These are phyloP conservation scores for Pipra filicauda DNA, from an alignment of 2,113 vertebrate genomes.

Conservation along the genomic window DNA sequence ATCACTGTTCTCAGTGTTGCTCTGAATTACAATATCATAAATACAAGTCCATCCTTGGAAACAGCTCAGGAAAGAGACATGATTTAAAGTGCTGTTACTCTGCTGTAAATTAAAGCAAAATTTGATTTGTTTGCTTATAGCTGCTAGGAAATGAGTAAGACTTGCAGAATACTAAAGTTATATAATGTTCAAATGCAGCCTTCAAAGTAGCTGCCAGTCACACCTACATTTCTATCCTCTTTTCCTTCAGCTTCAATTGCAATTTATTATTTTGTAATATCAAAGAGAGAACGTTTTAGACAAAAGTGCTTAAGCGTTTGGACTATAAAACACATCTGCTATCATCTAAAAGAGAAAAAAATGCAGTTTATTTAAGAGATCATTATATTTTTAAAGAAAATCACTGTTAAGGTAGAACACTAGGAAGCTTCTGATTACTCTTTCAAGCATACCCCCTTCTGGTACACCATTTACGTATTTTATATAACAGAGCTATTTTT, in stretches of 20 bases:
- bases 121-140: not conserved
- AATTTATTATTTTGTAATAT: not conserved
- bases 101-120: not conserved
- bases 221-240: not conserved
- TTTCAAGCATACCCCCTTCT: not conserved
- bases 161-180: not conserved
- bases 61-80: not conserved
- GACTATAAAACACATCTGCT: not conserved
- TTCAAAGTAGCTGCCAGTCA: not conserved
- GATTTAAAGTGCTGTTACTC: not conserved
- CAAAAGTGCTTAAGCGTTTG: not conserved
- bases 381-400: not conserved
- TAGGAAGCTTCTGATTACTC: not conserved
- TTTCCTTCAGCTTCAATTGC: not conserved
- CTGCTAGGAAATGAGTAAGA: not conserved
- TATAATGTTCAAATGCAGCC: not conserved
- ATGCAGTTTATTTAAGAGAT: not conserved
- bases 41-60: not conserved
- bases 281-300: not conserved
- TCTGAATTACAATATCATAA: not conserved
- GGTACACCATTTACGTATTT: not conserved
- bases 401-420: not conserved
- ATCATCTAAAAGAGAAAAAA: not conserved
- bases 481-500: not conserved
- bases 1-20: not conserved